Percentiles rank a stretch among this genome's conserved stretches.
phyloP scores from a whole-genome alignment of 2,888 invertebrate genomes.

The Magallana nippona region DNA sequence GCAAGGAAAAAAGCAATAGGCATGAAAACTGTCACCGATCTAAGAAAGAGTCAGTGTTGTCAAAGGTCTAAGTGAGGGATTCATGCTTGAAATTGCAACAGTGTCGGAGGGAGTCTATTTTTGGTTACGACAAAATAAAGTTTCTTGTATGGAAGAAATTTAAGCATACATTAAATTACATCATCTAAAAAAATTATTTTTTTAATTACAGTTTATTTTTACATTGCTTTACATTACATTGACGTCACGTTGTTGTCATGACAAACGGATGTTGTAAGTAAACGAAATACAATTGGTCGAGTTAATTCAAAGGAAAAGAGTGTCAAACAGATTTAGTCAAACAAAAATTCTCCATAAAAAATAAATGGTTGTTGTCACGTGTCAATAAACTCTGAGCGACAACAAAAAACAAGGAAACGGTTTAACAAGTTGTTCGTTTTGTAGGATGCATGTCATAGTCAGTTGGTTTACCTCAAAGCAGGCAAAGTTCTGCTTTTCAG shows the following conservation, averaged over 20 bases:
- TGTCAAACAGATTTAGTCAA: not conserved
- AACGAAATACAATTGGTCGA: not conserved
- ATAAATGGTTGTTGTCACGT: too few species aligned
- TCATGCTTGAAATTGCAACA: slow-evolving; percentile 20
- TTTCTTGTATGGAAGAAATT: not conserved
- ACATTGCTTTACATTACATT: not conserved
- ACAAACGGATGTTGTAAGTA: not conserved
- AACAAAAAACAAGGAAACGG: too few species aligned
- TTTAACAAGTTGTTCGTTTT: not conserved
- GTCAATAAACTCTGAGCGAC: too few species aligned
- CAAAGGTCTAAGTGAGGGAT: not conserved
- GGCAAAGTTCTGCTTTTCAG: not conserved
- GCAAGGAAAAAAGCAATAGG: not conserved
- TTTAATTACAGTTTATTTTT: not conserved
- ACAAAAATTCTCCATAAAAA: too few species aligned
- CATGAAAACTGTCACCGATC: slow-evolving; percentile 22
- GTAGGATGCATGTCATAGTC: not conserved
- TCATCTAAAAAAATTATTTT: not conserved
- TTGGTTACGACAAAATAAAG: too few species aligned
- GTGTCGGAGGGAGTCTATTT: not conserved
- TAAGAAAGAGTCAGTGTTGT: not conserved
- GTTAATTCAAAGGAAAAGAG: not conserved
- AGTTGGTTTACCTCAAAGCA: slow-evolving; percentile 25
- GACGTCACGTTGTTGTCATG: slow-evolving; percentile 22
- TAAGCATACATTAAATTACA: not conserved